Conservation (phyloP, 2,888 invertebrate genomes). For the Caradrina clavipalpis region DNA sequence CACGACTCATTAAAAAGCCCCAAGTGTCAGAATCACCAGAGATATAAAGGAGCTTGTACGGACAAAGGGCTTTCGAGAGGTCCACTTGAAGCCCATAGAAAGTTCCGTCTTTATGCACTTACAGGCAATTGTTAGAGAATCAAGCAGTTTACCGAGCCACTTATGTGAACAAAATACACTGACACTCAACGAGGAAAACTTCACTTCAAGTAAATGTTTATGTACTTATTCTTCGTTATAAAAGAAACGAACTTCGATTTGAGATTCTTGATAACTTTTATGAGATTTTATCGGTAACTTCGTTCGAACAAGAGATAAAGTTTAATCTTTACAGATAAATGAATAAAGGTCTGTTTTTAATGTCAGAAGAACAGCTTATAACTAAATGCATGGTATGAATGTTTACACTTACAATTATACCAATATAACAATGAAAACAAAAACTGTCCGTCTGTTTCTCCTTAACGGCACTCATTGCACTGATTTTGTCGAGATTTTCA, state of each 20-base stretch:
- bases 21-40: slow-evolving; percentile 42
- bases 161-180: slow-evolving; percentile 53
- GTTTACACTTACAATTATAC: no score
- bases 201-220: slow-evolving; percentile 26
- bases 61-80: slow-evolving; percentile 53
- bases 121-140: slow-evolving; percentile 59
- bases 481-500: no score
- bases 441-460: no score
- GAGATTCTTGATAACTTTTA: slow-evolving; percentile 16
- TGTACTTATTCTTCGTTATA: slow-evolving; percentile 15
- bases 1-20: slow-evolving; percentile 20
- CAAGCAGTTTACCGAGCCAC: slow-evolving; percentile 59
- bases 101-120: slow-evolving; percentile 60
- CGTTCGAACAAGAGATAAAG: neutral
- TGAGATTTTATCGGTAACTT: slow-evolving; percentile 1
- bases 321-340: no score
- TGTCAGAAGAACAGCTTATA: no score
- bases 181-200: slow-evolving; percentile 42
- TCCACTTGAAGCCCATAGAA: slow-evolving; percentile 57
- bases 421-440: no score
- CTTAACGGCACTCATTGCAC: no score
- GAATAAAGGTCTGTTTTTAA: no score
- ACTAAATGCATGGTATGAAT: no score
- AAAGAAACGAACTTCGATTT: slow-evolving; percentile 13
- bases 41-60: slow-evolving; percentile 45